phyloP scores from a whole-genome alignment of 2,888 invertebrate genomes.

The Incurvaria masculella region DNA sequence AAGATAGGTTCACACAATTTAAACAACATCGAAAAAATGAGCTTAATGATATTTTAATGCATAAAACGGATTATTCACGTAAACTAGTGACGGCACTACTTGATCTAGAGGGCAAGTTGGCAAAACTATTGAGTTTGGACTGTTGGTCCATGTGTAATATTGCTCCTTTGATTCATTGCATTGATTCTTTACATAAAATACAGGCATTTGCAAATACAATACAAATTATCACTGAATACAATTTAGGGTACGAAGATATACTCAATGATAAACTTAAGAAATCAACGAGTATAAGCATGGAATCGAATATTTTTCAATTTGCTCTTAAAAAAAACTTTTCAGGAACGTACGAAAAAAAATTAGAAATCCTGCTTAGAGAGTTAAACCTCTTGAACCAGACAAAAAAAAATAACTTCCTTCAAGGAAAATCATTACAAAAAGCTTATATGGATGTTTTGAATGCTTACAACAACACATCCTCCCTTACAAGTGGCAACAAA shows the following conservation, averaged over 20 bases:
- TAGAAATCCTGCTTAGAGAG: slow-evolving; percentile 4
- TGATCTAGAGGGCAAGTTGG: not conserved
- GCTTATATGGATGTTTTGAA: not conserved
- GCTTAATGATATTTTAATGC: no score
- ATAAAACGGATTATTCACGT: no score
- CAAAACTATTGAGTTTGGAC: not conserved
- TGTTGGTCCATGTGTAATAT: not conserved
- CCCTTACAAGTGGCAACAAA: not conserved
- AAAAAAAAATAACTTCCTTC: not conserved
- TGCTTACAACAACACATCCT: not conserved
- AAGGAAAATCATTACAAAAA: not conserved
- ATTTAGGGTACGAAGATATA: not conserved
- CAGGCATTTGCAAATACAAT: not conserved
- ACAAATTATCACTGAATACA: not conserved
- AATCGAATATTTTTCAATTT: no score
- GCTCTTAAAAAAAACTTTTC: slow-evolving; percentile 5
- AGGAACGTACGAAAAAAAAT: slow-evolving; percentile 10
- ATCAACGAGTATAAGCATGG: no score
- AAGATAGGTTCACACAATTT: no score
- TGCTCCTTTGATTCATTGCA: not conserved
- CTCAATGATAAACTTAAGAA: not conserved
- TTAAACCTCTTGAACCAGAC: slow-evolving; percentile 5
- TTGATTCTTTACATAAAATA: not conserved
- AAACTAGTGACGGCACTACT: no score
- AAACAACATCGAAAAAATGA: no score